Conservation (phyloP, 1,140 invertebrate genomes). For the Pygmarrhopalites habei region DNA sequence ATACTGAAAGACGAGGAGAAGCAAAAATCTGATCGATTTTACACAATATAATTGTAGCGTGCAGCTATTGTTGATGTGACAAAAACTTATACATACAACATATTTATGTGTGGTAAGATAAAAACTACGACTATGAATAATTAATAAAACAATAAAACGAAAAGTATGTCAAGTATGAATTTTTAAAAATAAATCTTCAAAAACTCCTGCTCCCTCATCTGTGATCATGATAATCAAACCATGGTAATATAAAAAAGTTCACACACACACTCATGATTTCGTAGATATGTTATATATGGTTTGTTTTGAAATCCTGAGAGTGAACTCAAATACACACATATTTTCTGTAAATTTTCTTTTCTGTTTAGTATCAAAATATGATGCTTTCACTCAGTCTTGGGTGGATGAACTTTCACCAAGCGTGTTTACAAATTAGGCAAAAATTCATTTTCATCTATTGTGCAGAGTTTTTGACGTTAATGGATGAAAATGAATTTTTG, state of each 20-base stretch:
- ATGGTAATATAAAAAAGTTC: conserved; percentile 7
- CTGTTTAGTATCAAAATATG: background rate
- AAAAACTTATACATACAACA: background rate
- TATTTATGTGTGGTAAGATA: background rate
- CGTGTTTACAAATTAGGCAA: no score
- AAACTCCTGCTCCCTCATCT: conserved; percentile 31
- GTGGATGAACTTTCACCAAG: no score
- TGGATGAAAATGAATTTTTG: no score
- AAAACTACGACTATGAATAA: background rate
- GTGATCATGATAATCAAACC: conserved; percentile 38
- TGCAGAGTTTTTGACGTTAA: no score
- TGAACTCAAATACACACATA: background rate
- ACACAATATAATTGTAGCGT: background rate
- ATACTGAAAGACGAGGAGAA: no score
- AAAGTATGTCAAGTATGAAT: background rate
- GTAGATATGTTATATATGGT: background rate
- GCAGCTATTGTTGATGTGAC: background rate
- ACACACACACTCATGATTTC: background rate
- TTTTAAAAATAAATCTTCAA: background rate
- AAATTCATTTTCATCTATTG: no score
- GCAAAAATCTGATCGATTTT: background rate
- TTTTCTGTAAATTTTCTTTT: background rate
- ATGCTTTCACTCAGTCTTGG: no score
- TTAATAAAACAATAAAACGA: background rate
- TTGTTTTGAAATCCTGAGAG: background rate